A percentile compares a stretch with the other conserved stretches of the same genome.
Evolutionary conservation across 2,888 invertebrate genomes (phyloP).

Genomic region (Macrostomum cliftonense): DNA sequence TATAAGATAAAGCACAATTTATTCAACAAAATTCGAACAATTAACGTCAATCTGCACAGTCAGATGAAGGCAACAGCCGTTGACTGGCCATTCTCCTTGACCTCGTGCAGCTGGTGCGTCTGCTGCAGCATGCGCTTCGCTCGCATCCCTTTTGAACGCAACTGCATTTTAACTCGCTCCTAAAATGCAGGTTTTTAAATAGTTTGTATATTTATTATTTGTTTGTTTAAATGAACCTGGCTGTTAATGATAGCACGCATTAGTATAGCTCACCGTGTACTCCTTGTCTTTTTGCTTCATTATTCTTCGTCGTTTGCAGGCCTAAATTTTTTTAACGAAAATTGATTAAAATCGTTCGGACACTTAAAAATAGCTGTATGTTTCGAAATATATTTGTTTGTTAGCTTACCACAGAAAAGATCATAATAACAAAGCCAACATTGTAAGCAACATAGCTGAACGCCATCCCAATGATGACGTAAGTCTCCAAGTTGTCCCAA

Average conservation of each 20-base stretch:
- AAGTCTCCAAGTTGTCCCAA: constrained; percentile 6
- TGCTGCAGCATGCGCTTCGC: constrained; percentile 8
- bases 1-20: too few species aligned
- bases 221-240: too few species aligned
- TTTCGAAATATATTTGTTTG: neutral
- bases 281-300: constrained; percentile 33
- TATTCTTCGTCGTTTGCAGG: constrained; percentile 27
- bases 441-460: constrained; percentile 8
- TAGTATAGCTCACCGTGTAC: constrained; percentile 27
- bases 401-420: constrained; percentile 9
- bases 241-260: too few species aligned
- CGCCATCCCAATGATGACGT: constrained; percentile 5
- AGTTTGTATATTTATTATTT: too few species aligned
- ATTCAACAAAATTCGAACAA: too few species aligned
- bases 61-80: too few species aligned
- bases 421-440: constrained; percentile 8
- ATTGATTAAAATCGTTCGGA: neutral
- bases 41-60: too few species aligned
- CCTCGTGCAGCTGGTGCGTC: constrained; percentile 9
- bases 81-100: constrained; percentile 5
- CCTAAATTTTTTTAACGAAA: constrained; percentile 19
- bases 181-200: neutral
- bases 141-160: constrained; percentile 7
- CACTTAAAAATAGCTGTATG: too few species aligned
- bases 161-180: constrained; percentile 6